Base-by-base conservation (phyloP, 2,113 vertebrate species). In the Podocnemis expansa region DNA sequence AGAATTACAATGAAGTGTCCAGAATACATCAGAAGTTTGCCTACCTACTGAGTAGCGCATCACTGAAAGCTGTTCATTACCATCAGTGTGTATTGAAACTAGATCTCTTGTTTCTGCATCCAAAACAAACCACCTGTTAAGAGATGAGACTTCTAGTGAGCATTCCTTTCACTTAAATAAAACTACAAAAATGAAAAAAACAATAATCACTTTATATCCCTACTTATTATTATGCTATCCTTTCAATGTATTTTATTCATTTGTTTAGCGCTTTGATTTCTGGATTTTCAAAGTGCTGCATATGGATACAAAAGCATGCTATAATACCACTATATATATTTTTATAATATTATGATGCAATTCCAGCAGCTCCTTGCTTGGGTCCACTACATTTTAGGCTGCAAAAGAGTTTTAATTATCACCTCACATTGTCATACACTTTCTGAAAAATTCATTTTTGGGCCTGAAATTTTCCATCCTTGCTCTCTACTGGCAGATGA, bases 51-150 rank as follows among this genome's bases (percentile, higher is more conserved):
- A 99, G 97, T 99, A 99, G 95, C 99, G 99, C 99, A 99, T 99
- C 96, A 99, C 98, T 0, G 99, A 99, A 86, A 99, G 99, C 98
- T 99, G 99, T 6, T 99, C 99, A 0, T 99, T 99, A 63, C 99
- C 99, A 14, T 99, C 99, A 2, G 99, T 99, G 97, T 99, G 99
- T 93, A 99, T 99, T 63, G 98, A 99, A 84, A 99, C 99, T 95
- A 99, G 98, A 97, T 99, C 99, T 43, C 99, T 98, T 8, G 98
- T 99, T 97, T 99, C 99, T 12, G 99, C 99, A 43, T 99, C 99
- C 97, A 99, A 98, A 96, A 99, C 98, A 95, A 99, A 99, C 99
- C 99, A 99, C 98, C 99, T 99, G 95, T 89, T 88, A 88, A 94
- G 91, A 95, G 91, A n/a, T n/a, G 45, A 98, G 91, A 96, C 94